Evolutionary conservation across 2,797 vertebrate species (phyloP).

Genomic region (Fistularia commersonii): DNA sequence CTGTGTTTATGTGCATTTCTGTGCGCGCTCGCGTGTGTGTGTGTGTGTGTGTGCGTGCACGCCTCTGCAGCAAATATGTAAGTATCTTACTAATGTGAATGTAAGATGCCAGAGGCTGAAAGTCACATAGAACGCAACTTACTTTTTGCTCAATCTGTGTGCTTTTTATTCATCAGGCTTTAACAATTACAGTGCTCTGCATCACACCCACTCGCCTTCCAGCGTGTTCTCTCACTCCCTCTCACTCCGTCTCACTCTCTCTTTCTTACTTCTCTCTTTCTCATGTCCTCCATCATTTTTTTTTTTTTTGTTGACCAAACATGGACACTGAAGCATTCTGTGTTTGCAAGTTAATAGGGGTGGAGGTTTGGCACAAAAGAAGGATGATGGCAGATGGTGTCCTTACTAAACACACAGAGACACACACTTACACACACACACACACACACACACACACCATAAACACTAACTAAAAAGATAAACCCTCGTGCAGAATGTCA

Average conservation of each 20-base stretch:
- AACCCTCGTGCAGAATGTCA: constrained; percentile 1
- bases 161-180: constrained; percentile 32
- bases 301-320: constrained; percentile 13
- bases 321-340: constrained; percentile 23
- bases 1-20: constrained; percentile 25
- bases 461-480: constrained; percentile 24
- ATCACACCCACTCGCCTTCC: constrained; percentile 39
- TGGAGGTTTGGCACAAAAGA: constrained; percentile 51
- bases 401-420: constrained; percentile 52
- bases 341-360: constrained; percentile 46
- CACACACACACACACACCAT: constrained; percentile 15
- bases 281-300: background rate
- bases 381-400: constrained; percentile 66
- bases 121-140: constrained; percentile 21
- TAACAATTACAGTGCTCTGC: constrained; percentile 32
- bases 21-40: constrained; percentile 26
- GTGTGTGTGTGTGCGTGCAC: background rate
- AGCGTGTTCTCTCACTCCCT: constrained; percentile 13
- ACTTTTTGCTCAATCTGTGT: constrained; percentile 6
- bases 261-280: background rate
- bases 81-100: constrained; percentile 18
- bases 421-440: constrained; percentile 19
- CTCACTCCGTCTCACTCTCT: background rate
- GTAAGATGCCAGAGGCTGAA: constrained; percentile 23
- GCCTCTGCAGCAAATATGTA: constrained; percentile 12